Conservation (phyloP, 2,113 vertebrate species). For the Petroica traversi region DNA sequence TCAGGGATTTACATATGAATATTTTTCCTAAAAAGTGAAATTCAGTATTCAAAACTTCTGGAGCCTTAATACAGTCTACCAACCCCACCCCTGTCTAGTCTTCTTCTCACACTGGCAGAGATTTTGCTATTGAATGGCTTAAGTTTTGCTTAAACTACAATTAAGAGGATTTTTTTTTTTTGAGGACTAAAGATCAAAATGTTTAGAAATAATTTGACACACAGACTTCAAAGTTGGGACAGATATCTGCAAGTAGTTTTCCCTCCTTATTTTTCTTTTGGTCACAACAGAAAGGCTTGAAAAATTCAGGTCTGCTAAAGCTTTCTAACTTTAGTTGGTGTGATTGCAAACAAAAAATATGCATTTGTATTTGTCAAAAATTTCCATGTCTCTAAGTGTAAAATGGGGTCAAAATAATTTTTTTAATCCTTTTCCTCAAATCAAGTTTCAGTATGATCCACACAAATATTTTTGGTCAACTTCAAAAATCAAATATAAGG, state of each 20-base stretch:
- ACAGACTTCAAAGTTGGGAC: neutral
- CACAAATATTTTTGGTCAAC: neutral
- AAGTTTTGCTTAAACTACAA: neutral
- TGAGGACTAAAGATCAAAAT: neutral
- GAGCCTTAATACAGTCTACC: neutral
- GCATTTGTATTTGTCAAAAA: neutral
- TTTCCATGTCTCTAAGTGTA: neutral
- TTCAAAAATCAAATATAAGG: constrained; percentile 22
- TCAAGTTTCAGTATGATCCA: neutral
- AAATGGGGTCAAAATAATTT: neutral
- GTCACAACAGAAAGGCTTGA: neutral
- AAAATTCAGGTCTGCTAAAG: neutral
- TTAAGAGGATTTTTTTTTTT: neutral
- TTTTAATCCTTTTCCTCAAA: neutral
- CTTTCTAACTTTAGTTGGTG: neutral
- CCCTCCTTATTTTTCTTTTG: neutral
- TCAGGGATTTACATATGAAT: neutral
- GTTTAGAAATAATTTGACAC: neutral
- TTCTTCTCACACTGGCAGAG: neutral
- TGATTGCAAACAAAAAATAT: neutral
- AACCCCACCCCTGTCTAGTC: neutral
- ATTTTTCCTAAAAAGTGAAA: neutral
- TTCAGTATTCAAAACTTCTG: neutral
- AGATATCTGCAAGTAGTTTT: neutral
- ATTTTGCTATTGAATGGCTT: neutral